These are phyloP conservation scores for Brienomyrus longianalis DNA, from an alignment of 2,113 vertebrate species.

Conservation along the genomic window DNA sequence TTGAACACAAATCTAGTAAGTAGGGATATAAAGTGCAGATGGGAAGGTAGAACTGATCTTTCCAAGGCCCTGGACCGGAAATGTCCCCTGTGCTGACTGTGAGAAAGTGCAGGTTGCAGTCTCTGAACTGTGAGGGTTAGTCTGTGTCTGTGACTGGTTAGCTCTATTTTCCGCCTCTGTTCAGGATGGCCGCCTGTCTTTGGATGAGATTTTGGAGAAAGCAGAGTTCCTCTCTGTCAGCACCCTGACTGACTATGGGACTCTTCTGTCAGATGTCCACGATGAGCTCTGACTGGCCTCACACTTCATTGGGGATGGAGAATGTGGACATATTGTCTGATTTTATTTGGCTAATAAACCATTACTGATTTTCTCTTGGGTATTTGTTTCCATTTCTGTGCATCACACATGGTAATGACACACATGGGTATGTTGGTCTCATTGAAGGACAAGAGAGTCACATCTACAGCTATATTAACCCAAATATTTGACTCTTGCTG, in stretches of 20 bases:
- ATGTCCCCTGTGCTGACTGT: neutral
- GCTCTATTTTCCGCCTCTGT: neutral
- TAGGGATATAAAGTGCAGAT: neutral
- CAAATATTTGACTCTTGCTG: neutral
- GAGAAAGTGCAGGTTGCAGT: neutral
- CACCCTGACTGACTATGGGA: constrained; percentile 62
- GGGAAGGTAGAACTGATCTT: neutral
- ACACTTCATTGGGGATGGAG: neutral
- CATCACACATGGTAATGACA: neutral
- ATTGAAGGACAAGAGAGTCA: neutral
- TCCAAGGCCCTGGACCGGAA: neutral
- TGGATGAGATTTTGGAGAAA: constrained; percentile 54
- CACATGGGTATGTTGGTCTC: neutral
- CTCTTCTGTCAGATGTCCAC: constrained; percentile 43
- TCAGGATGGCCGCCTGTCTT: constrained; percentile 56
- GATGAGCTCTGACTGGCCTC: constrained; percentile 52
- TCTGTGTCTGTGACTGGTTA: neutral
- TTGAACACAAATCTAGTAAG: neutral
- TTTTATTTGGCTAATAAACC: neutral
- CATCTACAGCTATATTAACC: neutral
- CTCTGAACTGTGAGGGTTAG: neutral
- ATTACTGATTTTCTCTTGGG: neutral
- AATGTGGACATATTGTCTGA: neutral
- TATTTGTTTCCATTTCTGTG: neutral
- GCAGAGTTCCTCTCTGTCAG: constrained; percentile 50